Percentiles rank a stretch among this genome's conserved stretches.
Conservation (phyloP, 2,888 invertebrate species). For the Emmelina monodactyla region DNA sequence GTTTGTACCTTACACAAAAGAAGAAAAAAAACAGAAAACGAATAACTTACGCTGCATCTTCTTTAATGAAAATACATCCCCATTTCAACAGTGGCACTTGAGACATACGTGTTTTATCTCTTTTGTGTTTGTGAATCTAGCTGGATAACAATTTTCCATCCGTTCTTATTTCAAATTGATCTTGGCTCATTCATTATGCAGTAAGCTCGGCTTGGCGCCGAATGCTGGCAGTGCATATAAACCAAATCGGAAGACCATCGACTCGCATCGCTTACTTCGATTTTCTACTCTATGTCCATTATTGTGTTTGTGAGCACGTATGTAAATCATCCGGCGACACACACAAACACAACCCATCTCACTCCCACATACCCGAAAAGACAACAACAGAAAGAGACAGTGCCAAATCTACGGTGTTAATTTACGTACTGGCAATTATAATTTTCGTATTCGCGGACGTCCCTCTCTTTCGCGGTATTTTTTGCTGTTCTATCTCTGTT, state of each 20-base stretch:
- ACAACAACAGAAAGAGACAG: constrained; percentile 26
- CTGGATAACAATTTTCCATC: not conserved
- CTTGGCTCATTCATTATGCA: constrained; percentile 43
- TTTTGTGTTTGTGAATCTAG: no score
- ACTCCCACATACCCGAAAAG: constrained; percentile 21
- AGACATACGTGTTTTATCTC: no score
- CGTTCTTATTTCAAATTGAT: no score
- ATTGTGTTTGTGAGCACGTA: constrained; percentile 57
- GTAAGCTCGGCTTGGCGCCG: constrained; percentile 17
- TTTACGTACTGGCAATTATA: constrained; percentile 66
- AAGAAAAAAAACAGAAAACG: no score
- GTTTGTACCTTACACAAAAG: no score
- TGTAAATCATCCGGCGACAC: constrained; percentile 44
- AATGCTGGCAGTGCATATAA: constrained; percentile 21
- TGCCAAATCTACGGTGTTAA: constrained; percentile 57
- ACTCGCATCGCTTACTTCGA: constrained; percentile 43
- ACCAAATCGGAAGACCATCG: constrained; percentile 42
- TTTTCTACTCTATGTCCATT: constrained; percentile 51
- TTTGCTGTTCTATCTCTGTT: constrained; percentile 46
- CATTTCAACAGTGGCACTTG: no score
- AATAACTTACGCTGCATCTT: no score
- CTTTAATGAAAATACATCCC: no score
- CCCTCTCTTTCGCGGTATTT: constrained; percentile 49
- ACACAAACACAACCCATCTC: constrained; percentile 39
- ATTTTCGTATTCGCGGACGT: constrained; percentile 52